Percentiles rank a stretch among this genome's conserved stretches.
Evolutionary conservation across 2,113 vertebrate species (phyloP).

Genomic region (Cettia cetti): DNA sequence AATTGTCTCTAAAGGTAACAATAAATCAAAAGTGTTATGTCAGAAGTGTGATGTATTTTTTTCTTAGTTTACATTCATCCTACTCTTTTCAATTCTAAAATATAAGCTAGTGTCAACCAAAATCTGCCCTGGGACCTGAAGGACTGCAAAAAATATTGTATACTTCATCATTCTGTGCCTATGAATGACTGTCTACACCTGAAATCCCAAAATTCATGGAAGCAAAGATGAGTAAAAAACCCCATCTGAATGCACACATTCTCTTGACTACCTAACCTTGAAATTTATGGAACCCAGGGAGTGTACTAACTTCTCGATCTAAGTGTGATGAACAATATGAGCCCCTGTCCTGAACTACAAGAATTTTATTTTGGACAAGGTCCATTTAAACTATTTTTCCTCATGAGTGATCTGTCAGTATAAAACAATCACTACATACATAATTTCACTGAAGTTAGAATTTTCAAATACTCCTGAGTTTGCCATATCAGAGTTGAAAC

Average conservation of each 20-base stretch:
- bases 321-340: not conserved
- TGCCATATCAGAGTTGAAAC: not conserved
- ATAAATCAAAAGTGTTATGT: not conserved
- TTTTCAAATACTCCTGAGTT: not conserved
- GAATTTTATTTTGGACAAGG: not conserved
- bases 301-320: not conserved
- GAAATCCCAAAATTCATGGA: not conserved
- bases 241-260: not conserved
- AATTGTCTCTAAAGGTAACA: not conserved
- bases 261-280: not conserved
- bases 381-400: conserved; percentile 29
- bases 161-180: not conserved
- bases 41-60: not conserved
- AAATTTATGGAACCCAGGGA: not conserved
- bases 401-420: not conserved
- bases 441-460: not conserved
- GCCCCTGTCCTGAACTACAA: not conserved
- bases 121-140: not conserved
- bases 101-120: not conserved
- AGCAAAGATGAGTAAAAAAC: not conserved
- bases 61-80: not conserved
- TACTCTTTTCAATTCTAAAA: not conserved
- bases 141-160: not conserved
- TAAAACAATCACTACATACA: not conserved
- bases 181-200: not conserved